These are phyloP conservation scores for Drosophila bocki DNA, from an alignment of 1,140 invertebrate species.

Conservation along the genomic window DNA sequence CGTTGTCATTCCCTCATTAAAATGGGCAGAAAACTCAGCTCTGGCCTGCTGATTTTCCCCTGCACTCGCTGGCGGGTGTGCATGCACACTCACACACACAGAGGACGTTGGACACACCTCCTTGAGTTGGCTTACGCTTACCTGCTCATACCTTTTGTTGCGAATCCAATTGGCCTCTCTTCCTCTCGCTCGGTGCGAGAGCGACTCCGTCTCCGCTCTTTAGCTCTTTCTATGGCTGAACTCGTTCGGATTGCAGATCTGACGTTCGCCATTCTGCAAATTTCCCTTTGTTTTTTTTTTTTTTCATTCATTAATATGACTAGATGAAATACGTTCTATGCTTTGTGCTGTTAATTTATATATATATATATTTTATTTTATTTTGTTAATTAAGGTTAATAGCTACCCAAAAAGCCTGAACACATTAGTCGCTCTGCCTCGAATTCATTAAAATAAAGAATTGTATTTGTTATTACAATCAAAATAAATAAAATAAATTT, in stretches of 20 bases:
- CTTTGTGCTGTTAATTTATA: neutral
- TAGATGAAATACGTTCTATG: neutral
- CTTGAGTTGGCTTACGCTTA: constrained; percentile 61
- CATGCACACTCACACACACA: constrained; percentile 3
- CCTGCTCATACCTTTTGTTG: constrained; percentile 77
- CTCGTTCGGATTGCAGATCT: constrained; percentile 19
- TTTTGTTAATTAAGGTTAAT: neutral
- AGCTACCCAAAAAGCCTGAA: too few species aligned
- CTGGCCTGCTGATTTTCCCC: constrained; percentile 5
- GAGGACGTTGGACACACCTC: constrained; percentile 72
- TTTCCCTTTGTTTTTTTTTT: constrained; percentile 7
- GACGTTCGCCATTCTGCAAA: constrained; percentile 59
- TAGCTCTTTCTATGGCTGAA: constrained; percentile 1
- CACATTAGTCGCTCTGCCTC: too few species aligned
- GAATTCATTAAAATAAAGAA: too few species aligned
- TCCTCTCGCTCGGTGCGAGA: constrained; percentile 18
- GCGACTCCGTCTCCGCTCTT: constrained; percentile 5
- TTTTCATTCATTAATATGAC: neutral
- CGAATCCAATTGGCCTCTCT: constrained; percentile 56
- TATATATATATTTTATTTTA: neutral
- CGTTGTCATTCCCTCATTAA: constrained; percentile 76
- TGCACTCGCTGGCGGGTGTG: constrained; percentile 15
- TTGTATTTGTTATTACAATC: too few species aligned
- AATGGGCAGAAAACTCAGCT: constrained; percentile 43
- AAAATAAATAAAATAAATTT: too few species aligned